Conservation (phyloP, 2,113 vertebrate genomes). For the Azemiops feae region DNA sequence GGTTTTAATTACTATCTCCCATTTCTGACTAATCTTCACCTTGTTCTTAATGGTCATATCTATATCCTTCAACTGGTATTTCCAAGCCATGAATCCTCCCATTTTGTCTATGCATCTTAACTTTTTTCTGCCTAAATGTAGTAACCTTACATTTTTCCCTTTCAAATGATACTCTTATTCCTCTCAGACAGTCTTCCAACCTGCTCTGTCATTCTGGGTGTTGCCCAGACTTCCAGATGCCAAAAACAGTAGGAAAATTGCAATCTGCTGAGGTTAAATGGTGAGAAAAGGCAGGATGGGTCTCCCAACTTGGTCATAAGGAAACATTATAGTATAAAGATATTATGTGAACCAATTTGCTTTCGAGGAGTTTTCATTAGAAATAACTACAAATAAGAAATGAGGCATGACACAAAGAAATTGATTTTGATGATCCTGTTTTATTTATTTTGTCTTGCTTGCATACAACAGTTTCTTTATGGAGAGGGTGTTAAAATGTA, state of each 20-base stretch:
- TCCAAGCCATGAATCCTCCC: not conserved
- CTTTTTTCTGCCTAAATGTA: not conserved
- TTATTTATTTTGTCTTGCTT: not conserved
- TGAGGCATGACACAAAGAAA: not conserved
- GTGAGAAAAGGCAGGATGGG: not conserved
- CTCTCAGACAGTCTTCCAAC: not conserved
- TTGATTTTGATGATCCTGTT: not conserved
- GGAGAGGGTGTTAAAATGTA: not conserved
- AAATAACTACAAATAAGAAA: not conserved
- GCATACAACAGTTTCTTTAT: not conserved
- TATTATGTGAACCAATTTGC: not conserved
- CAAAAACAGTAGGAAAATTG: not conserved
- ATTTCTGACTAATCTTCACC: not conserved
- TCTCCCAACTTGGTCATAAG: not conserved
- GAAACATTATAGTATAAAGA: not conserved
- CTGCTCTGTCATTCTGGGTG: not conserved
- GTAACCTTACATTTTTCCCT: not conserved
- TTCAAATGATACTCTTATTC: not conserved
- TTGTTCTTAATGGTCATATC: not conserved
- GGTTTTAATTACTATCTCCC: not conserved
- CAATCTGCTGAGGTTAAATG: not conserved
- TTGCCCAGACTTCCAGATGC: not conserved
- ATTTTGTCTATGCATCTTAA: not conserved
- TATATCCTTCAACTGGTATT: not conserved
- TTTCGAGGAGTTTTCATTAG: not conserved